Evolutionary conservation across 2,888 invertebrate species (phyloP).

Genomic region (Machimus atricapillus): DNA sequence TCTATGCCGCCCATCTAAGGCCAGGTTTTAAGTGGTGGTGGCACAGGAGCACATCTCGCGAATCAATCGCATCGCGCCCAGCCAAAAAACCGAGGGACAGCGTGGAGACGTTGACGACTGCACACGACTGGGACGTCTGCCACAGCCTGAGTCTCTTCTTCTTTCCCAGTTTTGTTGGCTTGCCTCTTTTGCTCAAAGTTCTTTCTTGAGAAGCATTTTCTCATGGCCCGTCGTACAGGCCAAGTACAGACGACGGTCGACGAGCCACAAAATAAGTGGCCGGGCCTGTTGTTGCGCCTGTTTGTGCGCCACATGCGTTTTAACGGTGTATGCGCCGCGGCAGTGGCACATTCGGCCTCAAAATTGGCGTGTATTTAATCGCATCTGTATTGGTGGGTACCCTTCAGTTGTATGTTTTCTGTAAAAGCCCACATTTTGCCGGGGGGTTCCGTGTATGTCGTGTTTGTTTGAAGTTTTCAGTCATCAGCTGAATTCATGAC

Average conservation of each 20-base stretch:
- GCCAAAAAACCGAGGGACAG: not conserved
- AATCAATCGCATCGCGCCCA: not conserved
- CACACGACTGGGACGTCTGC: not conserved
- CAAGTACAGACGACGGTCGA: not conserved
- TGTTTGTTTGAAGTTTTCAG: slow-evolving; percentile 61
- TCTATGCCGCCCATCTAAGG: not conserved
- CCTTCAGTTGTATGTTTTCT: slow-evolving; percentile 39
- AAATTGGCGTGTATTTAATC: not conserved
- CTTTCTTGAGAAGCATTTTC: not conserved
- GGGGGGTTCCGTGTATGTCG: slow-evolving; percentile 61
- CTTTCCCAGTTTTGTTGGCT: not conserved
- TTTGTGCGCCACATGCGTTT: not conserved
- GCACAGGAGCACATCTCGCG: not conserved
- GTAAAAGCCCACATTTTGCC: slow-evolving; percentile 22
- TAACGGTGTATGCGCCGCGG: slow-evolving; percentile 2
- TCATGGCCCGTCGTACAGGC: not conserved
- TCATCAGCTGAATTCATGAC: slow-evolving; percentile 63
- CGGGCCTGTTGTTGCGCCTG: not conserved
- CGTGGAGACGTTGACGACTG: not conserved
- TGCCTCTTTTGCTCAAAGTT: not conserved
- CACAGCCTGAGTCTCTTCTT: not conserved
- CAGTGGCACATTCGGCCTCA: not conserved
- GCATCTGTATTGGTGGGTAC: slow-evolving; percentile 38
- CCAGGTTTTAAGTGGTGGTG: not conserved
- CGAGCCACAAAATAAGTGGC: not conserved